Conservation (phyloP, 35 echinoderm and acorn worm species). For the Holothuria glaberrima region DNA sequence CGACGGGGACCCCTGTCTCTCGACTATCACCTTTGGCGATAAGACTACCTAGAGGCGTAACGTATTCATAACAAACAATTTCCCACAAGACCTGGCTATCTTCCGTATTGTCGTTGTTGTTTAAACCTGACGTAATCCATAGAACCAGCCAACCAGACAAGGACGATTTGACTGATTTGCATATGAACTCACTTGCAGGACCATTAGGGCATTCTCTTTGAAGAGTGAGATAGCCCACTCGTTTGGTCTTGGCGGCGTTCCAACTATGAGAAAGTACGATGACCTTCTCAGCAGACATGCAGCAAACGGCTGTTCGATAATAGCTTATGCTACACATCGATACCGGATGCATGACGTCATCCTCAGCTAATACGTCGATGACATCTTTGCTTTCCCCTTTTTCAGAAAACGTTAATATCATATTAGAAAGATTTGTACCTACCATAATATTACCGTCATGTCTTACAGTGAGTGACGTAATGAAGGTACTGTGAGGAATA, state of each 20-base stretch:
- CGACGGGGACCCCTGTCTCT: constrained; percentile 15
- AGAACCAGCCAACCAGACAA: constrained; percentile 49
- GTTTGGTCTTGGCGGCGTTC: constrained; percentile 40
- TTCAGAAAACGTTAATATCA: constrained; percentile 34
- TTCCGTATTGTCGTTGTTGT: neutral
- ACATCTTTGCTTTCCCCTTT: constrained; percentile 9
- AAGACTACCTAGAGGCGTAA: neutral
- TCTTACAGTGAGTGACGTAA: constrained; percentile 43
- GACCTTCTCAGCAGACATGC: constrained; percentile 3
- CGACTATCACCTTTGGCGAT: constrained; percentile 27
- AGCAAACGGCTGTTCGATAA: constrained; percentile 41
- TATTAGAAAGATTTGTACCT: constrained; percentile 35
- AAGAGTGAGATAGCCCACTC: neutral
- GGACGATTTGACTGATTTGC: constrained; percentile 49
- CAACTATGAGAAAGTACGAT: constrained; percentile 47
- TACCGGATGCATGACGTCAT: constrained; percentile 49
- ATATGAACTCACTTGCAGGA: neutral
- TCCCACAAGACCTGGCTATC: constrained; percentile 7
- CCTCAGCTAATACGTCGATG: constrained; percentile 7
- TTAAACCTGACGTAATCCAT: constrained; percentile 42
- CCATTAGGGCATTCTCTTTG: neutral
- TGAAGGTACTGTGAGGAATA: constrained; percentile 28
- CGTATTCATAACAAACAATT: constrained; percentile 32
- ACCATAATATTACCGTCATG: constrained; percentile 48
- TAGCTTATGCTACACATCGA: constrained; percentile 55